Evolutionary conservation across 2,113 vertebrate genomes (phyloP).

Genomic region (Larimichthys crocea): DNA sequence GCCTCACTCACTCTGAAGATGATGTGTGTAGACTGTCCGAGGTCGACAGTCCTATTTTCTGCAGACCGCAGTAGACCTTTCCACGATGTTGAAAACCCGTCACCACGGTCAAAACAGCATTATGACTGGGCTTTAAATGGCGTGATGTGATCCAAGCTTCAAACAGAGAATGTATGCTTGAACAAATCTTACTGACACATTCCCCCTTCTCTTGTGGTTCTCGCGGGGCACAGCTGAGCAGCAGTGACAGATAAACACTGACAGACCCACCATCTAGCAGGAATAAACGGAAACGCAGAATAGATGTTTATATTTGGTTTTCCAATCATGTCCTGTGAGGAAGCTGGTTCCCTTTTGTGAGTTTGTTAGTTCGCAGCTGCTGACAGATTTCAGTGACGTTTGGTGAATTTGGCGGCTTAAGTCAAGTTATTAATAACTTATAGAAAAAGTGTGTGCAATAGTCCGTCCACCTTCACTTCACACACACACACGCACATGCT

Average conservation of each 20-base stretch:
- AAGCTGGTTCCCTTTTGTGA: slow-evolving; percentile 2
- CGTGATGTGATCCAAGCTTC: slow-evolving; percentile 54
- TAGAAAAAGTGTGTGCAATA: too few species aligned
- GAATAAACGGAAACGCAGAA: slow-evolving; percentile 33
- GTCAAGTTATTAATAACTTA: too few species aligned
- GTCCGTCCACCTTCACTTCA: too few species aligned
- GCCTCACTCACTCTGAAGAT: slow-evolving; percentile 1
- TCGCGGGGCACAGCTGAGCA: slow-evolving; percentile 44
- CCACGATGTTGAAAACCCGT: slow-evolving; percentile 36
- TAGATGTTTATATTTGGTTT: slow-evolving; percentile 33
- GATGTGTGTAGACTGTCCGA: slow-evolving; percentile 28
- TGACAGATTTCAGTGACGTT: slow-evolving; percentile 44
- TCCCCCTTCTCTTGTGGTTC: slow-evolving; percentile 21
- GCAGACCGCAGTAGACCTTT: slow-evolving; percentile 38
- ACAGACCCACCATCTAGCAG: slow-evolving; percentile 30
- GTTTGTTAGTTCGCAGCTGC: neutral
- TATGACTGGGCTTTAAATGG: slow-evolving; percentile 54
- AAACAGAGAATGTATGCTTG: slow-evolving; percentile 56
- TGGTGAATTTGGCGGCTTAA: slow-evolving; percentile 4
- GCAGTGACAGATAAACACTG: slow-evolving; percentile 52
- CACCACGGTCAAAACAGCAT: slow-evolving; percentile 32
- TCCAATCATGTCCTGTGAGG: slow-evolving; percentile 2
- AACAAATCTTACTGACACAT: slow-evolving; percentile 62
- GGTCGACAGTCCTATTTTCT: slow-evolving; percentile 52
- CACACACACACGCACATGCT: too few species aligned